Evolutionary conservation across 30 jellyfish, hydroid and myxozoan genomes (phyloP).

Genomic region (Aurelia aurita): DNA sequence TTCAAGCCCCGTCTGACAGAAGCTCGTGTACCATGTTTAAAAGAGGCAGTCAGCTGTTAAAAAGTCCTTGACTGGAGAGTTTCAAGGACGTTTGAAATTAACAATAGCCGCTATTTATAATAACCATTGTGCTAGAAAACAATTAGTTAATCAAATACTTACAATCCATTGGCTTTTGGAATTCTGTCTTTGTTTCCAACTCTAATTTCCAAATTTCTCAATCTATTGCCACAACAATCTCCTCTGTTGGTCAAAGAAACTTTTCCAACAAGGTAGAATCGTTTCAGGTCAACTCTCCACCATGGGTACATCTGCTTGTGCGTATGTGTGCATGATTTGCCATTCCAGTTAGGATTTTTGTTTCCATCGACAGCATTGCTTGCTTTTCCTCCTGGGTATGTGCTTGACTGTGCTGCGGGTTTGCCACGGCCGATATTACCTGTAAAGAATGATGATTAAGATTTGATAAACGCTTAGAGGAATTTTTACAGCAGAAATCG

Average conservation of each 20-base stretch:
- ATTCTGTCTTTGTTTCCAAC: slow-evolving; percentile 68
- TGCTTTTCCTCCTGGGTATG: slow-evolving; percentile 57
- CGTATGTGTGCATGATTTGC: slow-evolving; percentile 60
- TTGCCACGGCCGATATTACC: slow-evolving; percentile 64
- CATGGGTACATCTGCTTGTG: slow-evolving; percentile 70
- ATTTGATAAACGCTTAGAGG: no score
- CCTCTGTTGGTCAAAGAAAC: slow-evolving; percentile 66
- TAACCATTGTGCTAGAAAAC: no score
- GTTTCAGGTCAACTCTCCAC: slow-evolving; percentile 71
- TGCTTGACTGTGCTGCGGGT: slow-evolving; percentile 58
- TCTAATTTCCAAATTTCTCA: slow-evolving; percentile 65
- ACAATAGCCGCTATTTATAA: no score
- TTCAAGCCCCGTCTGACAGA: no score
- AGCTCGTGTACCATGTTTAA: no score
- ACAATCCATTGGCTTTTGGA: slow-evolving; percentile 57
- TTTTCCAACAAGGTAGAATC: slow-evolving; percentile 62
- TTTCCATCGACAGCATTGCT: slow-evolving; percentile 68
- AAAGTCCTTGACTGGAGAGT: no score
- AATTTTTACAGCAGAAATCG: no score
- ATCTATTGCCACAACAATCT: slow-evolving; percentile 65
- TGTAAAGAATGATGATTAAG: not conserved
- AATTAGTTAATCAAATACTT: not conserved
- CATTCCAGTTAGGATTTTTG: slow-evolving; percentile 59
- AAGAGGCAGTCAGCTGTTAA: no score
- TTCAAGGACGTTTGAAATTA: no score